Base-by-base conservation (phyloP, 2,888 invertebrate species). In the Ormyrus rosae region DNA sequence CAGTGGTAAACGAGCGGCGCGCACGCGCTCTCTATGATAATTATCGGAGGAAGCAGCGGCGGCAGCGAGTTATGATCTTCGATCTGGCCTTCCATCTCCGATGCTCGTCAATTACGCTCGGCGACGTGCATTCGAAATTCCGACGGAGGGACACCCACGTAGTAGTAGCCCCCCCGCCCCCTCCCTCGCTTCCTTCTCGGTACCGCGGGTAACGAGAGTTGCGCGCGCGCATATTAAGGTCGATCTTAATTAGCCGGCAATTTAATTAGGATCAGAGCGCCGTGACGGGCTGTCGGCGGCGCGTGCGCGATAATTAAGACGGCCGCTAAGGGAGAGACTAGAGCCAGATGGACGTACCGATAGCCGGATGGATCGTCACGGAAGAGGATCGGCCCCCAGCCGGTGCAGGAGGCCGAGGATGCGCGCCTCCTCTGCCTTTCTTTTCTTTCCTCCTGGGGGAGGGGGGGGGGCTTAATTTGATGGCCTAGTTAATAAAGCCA, bases 201-300 rank as follows among this genome's bases (percentile, higher is more conserved):
- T 84, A 76, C 72, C 6, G 70, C 58, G 50, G 67, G 65, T 67
- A 78, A 68, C 67, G 78, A 78, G 78, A 68, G 78, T 34, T 34
- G 34, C 3, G 34, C 34, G 34, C 53, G 86, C 85, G 86, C 86
- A 85, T 88, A 90, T 90, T 89, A 88, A 89, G 89, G 89, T 88
- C 87, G 89, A 89, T 90, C 87, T 89, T 90, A 90, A 90, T 90
- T 90, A 89, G 89, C 85, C 85, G 85, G 86, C 88, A 88, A 89
- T 89, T 89, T 90, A 90, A 90, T 90, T 90, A 90, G 88, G 87
- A 88, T 89, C 88, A 85, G 34, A 34, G 83, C 86, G 86, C 88
- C 90, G 89, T 90, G 90, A 90, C 90, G 90, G 88, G 86, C 86
- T 77, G 85, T 86, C 86, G 84, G 85, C 84, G 85, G 65, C 80